Evolutionary conservation across 2,888 invertebrate genomes (phyloP).

Genomic region (Ypsolopha scabrella): DNA sequence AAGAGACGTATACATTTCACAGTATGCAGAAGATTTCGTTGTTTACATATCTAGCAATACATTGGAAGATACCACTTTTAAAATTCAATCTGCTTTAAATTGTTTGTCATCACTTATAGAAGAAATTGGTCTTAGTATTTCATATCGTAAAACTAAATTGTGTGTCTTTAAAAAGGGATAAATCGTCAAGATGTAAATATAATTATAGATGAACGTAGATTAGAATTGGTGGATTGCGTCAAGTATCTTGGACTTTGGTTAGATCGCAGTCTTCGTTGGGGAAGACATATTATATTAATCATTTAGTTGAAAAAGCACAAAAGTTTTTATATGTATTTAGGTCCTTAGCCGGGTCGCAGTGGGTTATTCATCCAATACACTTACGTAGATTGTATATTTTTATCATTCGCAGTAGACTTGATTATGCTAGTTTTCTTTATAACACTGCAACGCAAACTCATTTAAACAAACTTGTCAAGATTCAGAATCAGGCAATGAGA

Average conservation of each 20-base stretch:
- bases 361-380: neutral
- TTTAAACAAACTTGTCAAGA: neutral
- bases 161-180: neutral
- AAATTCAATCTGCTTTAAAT: neutral
- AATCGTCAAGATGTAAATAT: neutral
- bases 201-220: neutral
- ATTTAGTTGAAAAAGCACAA: neutral
- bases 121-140: neutral
- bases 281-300: slow-evolving; percentile 1
- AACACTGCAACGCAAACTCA: neutral
- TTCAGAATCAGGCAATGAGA: neutral
- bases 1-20: neutral
- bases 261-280: slow-evolving; percentile 1
- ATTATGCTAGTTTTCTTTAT: neutral
- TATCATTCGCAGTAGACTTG: neutral
- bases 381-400: neutral
- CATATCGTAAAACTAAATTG: too few relatives aligned
- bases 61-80: neutral
- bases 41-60: neutral
- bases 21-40: slow-evolving; percentile 3
- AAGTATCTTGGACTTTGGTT: slow-evolving; percentile 2
- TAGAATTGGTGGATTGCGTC: neutral
- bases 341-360: neutral
- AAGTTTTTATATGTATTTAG: neutral
- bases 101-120: neutral